Base-by-base conservation (phyloP, 53 echinoderm and acorn worm species). In the Stichopus horrens region DNA sequence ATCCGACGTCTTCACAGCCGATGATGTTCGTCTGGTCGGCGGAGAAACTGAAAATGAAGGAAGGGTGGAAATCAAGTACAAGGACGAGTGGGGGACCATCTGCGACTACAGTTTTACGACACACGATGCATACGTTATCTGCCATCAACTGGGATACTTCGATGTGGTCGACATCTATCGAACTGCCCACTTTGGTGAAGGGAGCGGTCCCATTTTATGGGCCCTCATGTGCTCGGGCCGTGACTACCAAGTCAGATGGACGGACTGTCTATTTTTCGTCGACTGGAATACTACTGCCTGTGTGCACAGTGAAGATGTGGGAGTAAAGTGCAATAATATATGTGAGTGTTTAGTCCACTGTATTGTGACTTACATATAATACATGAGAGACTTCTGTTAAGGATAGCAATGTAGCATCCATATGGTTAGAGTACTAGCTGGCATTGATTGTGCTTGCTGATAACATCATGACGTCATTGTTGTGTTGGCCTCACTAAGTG, bases 41-140 rank as follows among this genome's bases (percentile, higher is more conserved):
- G 52, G 53, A 9, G 14, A n/a, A 7, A 8, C 53, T 8, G 53
- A 51, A 53, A 51, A 77, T 18, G 77, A 77, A 14, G 77, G 77
- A 77, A 77, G 77, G 52, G 77, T 77, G 13, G 77, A 77, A 77
- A 77, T 77, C 18, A 51, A 77, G 16, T 77, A 77, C 77, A 52
- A 52, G 8, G 52, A 77, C 18, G 54, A 37, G 52, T 77, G 77
- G 77, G 77, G 77, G 9, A 77, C 77, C 5, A 77, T 77, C 9
- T 77, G 77, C 52, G 77, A 77, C 18, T 10, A n/a, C 4, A 16
- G 16, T 52, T 77, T 51, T 51, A 52, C 23, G 13, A 7, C 16
- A 51, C 5, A 77, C 19, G 77, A 77, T 52, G 77, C 77, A 51
- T 37, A 53, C 10, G 77, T 77, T 7, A 54, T 77, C 10, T 77